phyloP scores from a whole-genome alignment of 2,113 vertebrate genomes.

The Eulacestoma nigropectus region DNA sequence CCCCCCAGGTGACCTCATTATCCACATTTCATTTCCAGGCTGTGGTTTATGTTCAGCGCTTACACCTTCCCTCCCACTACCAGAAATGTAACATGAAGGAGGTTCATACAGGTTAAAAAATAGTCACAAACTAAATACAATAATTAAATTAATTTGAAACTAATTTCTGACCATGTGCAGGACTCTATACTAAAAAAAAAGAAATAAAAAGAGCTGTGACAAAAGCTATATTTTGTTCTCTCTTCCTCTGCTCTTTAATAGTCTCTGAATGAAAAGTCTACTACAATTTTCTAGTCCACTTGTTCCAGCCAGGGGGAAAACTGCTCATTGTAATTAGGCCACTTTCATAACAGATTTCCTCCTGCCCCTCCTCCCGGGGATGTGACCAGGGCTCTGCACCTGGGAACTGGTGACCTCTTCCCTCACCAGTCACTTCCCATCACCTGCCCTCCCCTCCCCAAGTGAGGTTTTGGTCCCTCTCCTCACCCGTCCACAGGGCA shows the following conservation, averaged over 20 bases:
- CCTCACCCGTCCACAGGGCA: fast-evolving
- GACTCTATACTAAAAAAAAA: background rate
- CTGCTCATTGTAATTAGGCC: background rate
- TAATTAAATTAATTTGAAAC: background rate
- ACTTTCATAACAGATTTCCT: constrained; percentile 14
- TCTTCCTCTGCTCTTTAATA: background rate
- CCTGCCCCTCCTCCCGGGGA: background rate
- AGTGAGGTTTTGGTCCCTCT: fast-evolving
- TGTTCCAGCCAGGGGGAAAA: background rate
- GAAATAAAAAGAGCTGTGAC: background rate
- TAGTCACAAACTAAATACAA: background rate
- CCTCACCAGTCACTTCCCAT: fast-evolving
- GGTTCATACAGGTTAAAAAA: background rate
- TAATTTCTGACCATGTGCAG: background rate
- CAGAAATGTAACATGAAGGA: background rate
- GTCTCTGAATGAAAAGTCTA: background rate
- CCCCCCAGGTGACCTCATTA: fast-evolving
- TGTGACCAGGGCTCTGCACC: background rate
- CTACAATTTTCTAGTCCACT: constrained; percentile 36
- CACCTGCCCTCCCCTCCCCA: background rate
- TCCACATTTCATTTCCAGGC: background rate
- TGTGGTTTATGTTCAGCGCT: background rate
- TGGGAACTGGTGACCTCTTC: fast-evolving
- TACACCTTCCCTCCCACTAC: background rate
- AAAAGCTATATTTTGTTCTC: background rate